Evolutionary conservation across 2,113 vertebrate genomes (phyloP), one percentile per base, ranked within the genome.

Genomic region (Toxostoma redivivum): DNA sequence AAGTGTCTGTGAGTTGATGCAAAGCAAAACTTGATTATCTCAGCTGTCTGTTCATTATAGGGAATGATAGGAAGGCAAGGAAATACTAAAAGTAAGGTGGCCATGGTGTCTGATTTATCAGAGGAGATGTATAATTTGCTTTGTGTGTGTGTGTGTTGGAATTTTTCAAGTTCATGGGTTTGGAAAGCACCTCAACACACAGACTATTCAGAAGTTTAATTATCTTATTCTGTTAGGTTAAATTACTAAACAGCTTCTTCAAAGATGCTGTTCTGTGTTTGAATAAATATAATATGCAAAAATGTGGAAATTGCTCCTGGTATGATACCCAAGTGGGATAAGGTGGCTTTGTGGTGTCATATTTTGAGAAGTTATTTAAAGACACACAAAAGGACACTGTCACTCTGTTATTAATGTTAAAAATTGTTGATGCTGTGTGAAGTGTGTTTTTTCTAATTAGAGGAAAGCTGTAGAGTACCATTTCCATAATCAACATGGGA

Each of bases 371-470:
- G 96, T 94, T 94, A 94, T 97, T 88, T 96, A 89, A 96, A 94
- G 56, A 90, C 92, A 97, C 92, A 97, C 94, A 94, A 97, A 97
- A 97, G 96, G 97, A 97, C 97, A 92, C 82, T 92, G 90, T 64
- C 71, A 67, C 81, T 92, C 66, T 62, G 91, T 97, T 98, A 98
- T 97, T 98, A 98, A 98, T 98, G 97, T 91, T 97, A 95, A 97
- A 98, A 97, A 97, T 96, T 97, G 96, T 97, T 97, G 98, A 96
- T 95, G 80, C 91, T 97, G 95, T 96, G 81, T 74, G 92, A 97
- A 97, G 98, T 98, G 97, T 98, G 97, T 98, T 98, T 98, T 98
- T 98, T 98, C 97, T 98, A 98, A 98, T 98, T 98, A 98, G 98
- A 98, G 94, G 57, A 96, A 96, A 95, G 91, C 98, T 95, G 91